A percentile compares a stretch with the other conserved stretches of the same genome.
Conservation (phyloP, 2,113 vertebrate genomes). For the Pholis gunnellus region DNA sequence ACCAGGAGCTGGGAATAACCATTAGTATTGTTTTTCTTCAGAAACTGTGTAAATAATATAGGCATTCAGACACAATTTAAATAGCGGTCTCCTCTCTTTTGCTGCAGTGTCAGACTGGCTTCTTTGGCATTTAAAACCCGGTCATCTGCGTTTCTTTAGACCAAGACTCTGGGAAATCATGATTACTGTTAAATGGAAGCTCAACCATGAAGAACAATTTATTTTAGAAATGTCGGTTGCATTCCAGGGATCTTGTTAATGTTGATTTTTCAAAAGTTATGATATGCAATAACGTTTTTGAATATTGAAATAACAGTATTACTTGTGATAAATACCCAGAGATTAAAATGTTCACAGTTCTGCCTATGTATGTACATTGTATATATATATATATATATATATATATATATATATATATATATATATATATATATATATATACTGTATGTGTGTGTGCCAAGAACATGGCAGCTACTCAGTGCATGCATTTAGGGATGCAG, state of each 20-base stretch:
- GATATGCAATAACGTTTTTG: too few relatives aligned
- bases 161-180: constrained; percentile 51
- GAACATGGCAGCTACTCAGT: too few relatives aligned
- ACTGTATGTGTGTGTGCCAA: too few relatives aligned
- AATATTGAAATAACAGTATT: too few relatives aligned
- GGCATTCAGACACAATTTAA: constrained; percentile 6
- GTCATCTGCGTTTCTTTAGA: constrained; percentile 14
- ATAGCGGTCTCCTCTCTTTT: constrained; percentile 10
- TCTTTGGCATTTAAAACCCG: constrained; percentile 18
- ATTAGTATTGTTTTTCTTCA: constrained; percentile 33
- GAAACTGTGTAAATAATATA: constrained; percentile 30
- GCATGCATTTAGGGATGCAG: not conserved
- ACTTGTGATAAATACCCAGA: too few relatives aligned
- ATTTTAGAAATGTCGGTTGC: constrained; percentile 27
- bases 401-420: too few relatives aligned
- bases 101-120: constrained; percentile 2
- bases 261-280: constrained; percentile 26
- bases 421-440: too few relatives aligned
- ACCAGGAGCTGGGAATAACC: constrained; percentile 30
- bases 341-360: too few relatives aligned
- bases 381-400: too few relatives aligned
- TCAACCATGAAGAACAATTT: constrained; percentile 21
- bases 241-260: constrained; percentile 5
- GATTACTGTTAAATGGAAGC: constrained; percentile 36
- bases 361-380: too few relatives aligned